Evolutionary conservation across 2,113 vertebrate species (phyloP).

Genomic region (Lasiurus cinereus): DNA sequence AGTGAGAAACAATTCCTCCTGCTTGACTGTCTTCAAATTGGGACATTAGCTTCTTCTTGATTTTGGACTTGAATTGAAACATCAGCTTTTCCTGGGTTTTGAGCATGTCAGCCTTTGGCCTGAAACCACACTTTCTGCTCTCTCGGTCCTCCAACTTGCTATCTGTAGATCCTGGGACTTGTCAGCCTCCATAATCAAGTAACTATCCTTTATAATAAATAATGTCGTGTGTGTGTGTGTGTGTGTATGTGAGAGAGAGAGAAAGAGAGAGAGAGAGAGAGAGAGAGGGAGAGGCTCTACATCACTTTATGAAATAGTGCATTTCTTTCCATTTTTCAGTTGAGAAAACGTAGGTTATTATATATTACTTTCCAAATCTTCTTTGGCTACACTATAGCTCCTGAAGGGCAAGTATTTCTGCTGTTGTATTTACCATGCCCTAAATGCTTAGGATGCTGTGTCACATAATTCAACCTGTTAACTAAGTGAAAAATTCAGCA

Average conservation of each 20-base stretch:
- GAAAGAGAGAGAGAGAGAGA: neutral
- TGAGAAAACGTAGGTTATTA: neutral
- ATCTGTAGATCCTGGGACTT: neutral
- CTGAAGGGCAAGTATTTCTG: neutral
- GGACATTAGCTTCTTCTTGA: neutral
- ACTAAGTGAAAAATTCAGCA: conserved; percentile 3
- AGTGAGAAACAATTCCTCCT: neutral
- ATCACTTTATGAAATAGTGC: neutral
- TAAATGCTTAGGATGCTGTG: neutral
- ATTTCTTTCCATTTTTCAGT: neutral
- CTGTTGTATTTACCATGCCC: neutral
- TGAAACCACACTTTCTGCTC: neutral
- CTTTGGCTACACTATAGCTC: neutral
- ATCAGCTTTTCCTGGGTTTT: neutral
- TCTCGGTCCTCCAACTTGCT: neutral
- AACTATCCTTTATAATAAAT: neutral
- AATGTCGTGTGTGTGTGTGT: neutral
- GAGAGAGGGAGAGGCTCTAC: neutral
- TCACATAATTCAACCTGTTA: neutral
- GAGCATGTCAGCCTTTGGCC: neutral
- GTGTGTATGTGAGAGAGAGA: no score
- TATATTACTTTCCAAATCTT: neutral
- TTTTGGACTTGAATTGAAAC: neutral
- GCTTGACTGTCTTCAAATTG: neutral
- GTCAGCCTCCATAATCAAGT: neutral